Conservation (phyloP, 2,113 vertebrate species). For the Pyxicephalus adspersus region DNA sequence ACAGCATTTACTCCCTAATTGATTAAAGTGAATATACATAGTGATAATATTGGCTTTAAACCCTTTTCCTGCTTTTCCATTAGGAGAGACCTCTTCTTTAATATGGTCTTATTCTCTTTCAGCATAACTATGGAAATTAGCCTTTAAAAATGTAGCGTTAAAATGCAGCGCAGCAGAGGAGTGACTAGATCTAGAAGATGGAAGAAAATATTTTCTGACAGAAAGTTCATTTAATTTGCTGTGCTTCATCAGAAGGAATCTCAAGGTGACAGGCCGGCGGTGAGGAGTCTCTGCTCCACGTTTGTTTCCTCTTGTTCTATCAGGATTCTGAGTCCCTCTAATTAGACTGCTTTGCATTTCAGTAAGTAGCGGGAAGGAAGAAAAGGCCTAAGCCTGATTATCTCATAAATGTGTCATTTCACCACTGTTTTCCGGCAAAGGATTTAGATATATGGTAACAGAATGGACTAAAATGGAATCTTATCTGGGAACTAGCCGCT, state of each 20-base stretch:
- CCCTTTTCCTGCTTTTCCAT: too few species aligned
- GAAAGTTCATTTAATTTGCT: constrained; percentile 45
- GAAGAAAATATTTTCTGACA: constrained; percentile 18
- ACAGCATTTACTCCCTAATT: too few species aligned
- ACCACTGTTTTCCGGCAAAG: constrained; percentile 2
- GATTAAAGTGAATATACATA: too few species aligned
- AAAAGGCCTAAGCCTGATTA: constrained; percentile 14
- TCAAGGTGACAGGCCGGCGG: constrained; percentile 36
- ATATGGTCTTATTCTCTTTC: too few species aligned
- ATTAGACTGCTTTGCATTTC: constrained; percentile 44
- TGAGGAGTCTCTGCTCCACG: neutral
- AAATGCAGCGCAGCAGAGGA: neutral
- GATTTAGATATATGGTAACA: constrained; percentile 14
- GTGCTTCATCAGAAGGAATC: constrained; percentile 24
- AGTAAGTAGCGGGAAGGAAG: neutral
- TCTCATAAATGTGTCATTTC: constrained; percentile 39
- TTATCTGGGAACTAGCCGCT: neutral
- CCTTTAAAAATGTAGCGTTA: neutral
- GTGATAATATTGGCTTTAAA: too few species aligned
- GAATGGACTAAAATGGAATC: constrained; percentile 14
- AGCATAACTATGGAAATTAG: neutral
- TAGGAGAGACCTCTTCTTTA: too few species aligned
- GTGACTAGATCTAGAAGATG: constrained; percentile 3
- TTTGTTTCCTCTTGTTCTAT: neutral
- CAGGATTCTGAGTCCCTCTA: neutral